Base-by-base conservation (phyloP, 2,113 vertebrate species). In the Nasalis larvatus region DNA sequence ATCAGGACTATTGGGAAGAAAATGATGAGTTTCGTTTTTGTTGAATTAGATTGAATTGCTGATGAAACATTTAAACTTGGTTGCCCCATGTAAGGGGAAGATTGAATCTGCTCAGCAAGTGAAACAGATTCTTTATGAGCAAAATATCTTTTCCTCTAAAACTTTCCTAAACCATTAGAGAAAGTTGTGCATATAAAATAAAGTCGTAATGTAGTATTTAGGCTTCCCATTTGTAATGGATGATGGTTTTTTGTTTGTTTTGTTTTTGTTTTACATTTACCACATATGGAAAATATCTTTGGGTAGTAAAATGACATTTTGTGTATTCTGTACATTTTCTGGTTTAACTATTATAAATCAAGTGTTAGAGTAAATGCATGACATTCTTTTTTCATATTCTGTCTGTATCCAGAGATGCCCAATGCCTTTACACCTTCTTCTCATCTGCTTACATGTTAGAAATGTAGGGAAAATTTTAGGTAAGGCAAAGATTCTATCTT, bases 61-160 rank as follows among this genome's bases (percentile, higher is more conserved):
- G 92, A 97, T 88, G 92, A 88, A 94, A 97, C 81, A 95, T 82
- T 97, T 92, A 95, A 96, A 97, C 49, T 94, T 73, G 83, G 86
- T 80, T 42, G 49, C 63, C 37, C 71, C 56, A 40, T 42, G 27
- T 84, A 95, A 96, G 80, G 42, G 77, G 80, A 94, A 89, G 76
- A 96, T 95, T 97, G 91, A 93, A 32, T 95, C 86, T 96, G 83
- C 83, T 97, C 91, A 95, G 91, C 56, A 94, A 96, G 83, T 89
- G 91, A 97, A 97, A 94, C 95, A 97, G 89, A 97, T 82, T 95
- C 93, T 95, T 97, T 96, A 95, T 86, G 83, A 97, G 56, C 69
- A 82, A 87, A 81, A 71, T 95, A 88, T 93, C 49, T 86, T 96
- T 96, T 91, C 58, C 52, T 89, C 49, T 93, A 92, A 95, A 96